Percentiles rank a stretch among this genome's conserved stretches.
Evolutionary conservation across 2,888 invertebrate genomes (phyloP).

Genomic region (Neuroscelio doddi): DNA sequence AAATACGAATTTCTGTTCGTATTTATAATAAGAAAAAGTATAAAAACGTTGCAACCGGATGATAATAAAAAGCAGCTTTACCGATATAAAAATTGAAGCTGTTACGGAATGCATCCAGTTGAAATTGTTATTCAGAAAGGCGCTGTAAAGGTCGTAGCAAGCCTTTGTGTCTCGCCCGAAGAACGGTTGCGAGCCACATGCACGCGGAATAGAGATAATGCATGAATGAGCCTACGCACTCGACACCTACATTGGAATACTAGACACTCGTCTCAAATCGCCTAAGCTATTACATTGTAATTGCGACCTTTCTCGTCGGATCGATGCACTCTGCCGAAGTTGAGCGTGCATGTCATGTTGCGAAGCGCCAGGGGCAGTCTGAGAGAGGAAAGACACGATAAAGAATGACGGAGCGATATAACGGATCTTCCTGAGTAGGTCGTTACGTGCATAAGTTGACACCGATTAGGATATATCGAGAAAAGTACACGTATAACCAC

Average conservation of each 20-base stretch:
- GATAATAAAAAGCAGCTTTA: too few species aligned
- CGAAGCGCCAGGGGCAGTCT: constrained; percentile 7
- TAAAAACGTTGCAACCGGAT: too few species aligned
- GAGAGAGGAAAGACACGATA: constrained; percentile 28
- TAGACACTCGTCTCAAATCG: constrained; percentile 17
- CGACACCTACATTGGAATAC: constrained; percentile 27
- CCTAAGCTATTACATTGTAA: constrained; percentile 11
- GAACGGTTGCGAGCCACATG: constrained; percentile 13
- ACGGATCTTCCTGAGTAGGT: constrained; percentile 70
- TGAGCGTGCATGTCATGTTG: constrained; percentile 22
- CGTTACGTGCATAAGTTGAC: constrained; percentile 69
- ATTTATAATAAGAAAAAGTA: too few species aligned
- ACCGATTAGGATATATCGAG: constrained; percentile 64
- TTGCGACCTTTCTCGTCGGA: constrained; percentile 35
- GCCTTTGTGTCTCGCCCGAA: background rate
- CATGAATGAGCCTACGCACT: constrained; percentile 41
- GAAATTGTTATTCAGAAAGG: background rate
- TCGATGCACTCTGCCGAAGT: constrained; percentile 29
- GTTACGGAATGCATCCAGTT: background rate
- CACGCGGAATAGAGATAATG: constrained; percentile 23
- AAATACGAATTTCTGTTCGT: too few species aligned
- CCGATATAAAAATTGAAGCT: background rate
- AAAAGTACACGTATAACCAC: constrained; percentile 53
- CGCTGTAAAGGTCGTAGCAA: constrained; percentile 28
- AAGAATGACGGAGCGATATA: constrained; percentile 54